These are phyloP conservation scores for Patella depressa DNA, from an alignment of 2,888 invertebrate species.

Conservation along the genomic window DNA sequence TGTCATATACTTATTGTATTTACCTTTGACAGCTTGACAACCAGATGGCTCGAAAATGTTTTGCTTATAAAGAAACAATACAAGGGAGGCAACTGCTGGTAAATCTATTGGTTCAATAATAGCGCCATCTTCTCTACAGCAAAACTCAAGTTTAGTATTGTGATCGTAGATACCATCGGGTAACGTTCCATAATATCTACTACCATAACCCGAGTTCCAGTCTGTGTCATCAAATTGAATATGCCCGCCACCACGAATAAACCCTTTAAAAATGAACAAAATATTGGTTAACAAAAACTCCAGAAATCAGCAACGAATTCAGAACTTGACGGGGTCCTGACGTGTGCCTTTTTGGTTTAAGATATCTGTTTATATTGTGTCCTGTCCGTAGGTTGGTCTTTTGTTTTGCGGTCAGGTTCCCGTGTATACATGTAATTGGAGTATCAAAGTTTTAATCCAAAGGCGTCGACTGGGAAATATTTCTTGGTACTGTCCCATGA, in stretches of 20 bases:
- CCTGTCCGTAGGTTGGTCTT: neutral
- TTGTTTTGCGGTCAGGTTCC: neutral
- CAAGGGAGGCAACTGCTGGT: too few species aligned
- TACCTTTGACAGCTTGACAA: too few species aligned
- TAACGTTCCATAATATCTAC: conserved; percentile 1
- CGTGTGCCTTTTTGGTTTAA: too few species aligned
- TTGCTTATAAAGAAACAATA: too few species aligned
- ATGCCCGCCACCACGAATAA: neutral
- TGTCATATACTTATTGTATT: too few species aligned
- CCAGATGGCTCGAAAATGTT: too few species aligned
- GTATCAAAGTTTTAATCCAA: too few species aligned
- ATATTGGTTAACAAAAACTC: too few species aligned
- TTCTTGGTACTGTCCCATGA: too few species aligned
- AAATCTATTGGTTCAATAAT: neutral
- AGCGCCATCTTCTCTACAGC: conserved; percentile 17
- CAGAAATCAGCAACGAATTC: neutral
- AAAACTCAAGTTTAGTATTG: conserved; percentile 20
- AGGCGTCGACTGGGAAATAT: too few species aligned
- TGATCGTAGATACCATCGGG: conserved; percentile 17
- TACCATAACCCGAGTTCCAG: neutral
- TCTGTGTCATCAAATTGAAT: conserved; percentile 12
- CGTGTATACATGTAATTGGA: too few species aligned
- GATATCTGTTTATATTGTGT: too few species aligned
- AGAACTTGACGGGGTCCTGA: neutral
- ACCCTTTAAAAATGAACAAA: conserved; percentile 8